Conservation (phyloP, 1,140 invertebrate species). For the Trinorchestia longiramus region DNA sequence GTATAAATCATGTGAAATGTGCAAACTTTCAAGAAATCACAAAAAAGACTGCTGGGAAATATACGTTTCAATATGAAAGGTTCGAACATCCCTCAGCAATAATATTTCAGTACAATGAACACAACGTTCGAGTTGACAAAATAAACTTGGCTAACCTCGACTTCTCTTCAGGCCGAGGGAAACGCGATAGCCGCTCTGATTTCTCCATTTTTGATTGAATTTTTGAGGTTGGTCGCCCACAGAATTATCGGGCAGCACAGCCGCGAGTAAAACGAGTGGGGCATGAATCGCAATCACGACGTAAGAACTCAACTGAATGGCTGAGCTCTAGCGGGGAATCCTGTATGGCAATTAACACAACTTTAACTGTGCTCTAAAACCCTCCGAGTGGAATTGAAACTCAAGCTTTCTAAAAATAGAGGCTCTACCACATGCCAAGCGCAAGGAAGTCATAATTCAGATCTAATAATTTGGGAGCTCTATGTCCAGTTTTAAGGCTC, state of each 20-base stretch:
- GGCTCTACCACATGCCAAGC: neutral
- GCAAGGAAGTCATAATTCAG: neutral
- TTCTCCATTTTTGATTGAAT: conserved; percentile 24
- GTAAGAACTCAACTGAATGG: conserved; percentile 15
- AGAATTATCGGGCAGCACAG: conserved; percentile 41
- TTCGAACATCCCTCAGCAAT: neutral
- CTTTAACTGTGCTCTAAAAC: neutral
- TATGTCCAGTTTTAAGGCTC: neutral
- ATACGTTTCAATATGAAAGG: neutral
- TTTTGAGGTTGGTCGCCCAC: conserved; percentile 42
- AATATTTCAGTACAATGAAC: neutral
- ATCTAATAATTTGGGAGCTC: neutral
- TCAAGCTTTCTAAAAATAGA: neutral
- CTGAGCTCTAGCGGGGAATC: neutral
- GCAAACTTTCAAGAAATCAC: neutral
- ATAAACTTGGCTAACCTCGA: conserved; percentile 3
- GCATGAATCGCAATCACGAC: conserved; percentile 46
- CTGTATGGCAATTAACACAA: conserved; percentile 11
- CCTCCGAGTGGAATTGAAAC: conserved; percentile 22
- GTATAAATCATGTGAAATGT: neutral
- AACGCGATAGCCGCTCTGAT: conserved; percentile 30
- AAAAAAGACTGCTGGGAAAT: neutral
- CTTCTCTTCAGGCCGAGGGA: neutral
- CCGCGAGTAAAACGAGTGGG: neutral
- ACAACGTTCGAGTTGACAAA: conserved; percentile 3